These are phyloP conservation scores for Clinocottus analis DNA, from an alignment of 2,113 vertebrate genomes.

Conservation along the genomic window DNA sequence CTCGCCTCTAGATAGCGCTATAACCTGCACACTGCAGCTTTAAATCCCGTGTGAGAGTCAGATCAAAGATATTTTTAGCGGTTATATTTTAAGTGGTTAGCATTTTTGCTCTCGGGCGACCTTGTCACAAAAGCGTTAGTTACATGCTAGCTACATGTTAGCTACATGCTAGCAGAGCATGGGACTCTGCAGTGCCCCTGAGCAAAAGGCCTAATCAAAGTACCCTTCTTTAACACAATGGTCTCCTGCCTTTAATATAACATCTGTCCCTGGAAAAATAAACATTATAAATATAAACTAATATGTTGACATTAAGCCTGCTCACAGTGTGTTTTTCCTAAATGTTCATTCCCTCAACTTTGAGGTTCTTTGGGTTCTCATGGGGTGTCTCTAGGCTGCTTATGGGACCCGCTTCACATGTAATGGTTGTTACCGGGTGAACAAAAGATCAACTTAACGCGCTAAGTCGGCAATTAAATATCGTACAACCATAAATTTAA, in stretches of 20 bases:
- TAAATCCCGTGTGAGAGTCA: not conserved
- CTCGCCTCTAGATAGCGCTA: not conserved
- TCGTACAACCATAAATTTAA: not conserved
- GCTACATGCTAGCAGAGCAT: not conserved
- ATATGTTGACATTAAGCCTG: not conserved
- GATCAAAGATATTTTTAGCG: not conserved
- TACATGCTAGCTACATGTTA: not conserved
- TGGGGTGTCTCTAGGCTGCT: not conserved
- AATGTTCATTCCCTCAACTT: not conserved
- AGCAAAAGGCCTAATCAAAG: not conserved
- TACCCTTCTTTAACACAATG: not conserved
- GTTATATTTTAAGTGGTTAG: not conserved
- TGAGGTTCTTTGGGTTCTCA: constrained; percentile 31
- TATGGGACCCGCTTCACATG: not conserved
- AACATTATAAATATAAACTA: constrained; percentile 35
- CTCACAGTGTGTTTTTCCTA: constrained; percentile 51
- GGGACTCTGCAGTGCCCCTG: not conserved
- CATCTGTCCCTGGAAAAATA: constrained; percentile 44
- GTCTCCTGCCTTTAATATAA: not conserved
- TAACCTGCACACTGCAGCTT: not conserved
- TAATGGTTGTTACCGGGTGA: not conserved
- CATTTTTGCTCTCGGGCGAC: not conserved
- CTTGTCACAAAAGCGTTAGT: not conserved
- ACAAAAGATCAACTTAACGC: not conserved
- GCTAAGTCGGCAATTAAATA: constrained; percentile 7